Conservation (phyloP, 2,888 invertebrate species). For the Diachrysia chrysitis region DNA sequence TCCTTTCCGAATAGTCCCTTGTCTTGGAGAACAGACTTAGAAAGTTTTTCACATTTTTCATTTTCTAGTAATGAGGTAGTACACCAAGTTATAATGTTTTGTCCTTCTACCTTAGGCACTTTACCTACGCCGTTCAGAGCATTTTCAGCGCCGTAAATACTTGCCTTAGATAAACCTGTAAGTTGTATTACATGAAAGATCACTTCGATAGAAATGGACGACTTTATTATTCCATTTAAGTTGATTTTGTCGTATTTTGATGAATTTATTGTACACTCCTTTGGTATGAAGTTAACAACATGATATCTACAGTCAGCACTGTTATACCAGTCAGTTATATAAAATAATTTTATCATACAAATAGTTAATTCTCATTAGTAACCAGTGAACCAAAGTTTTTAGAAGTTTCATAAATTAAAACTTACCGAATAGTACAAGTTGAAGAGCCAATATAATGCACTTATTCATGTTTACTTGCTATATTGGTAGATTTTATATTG, state of each 20-base stretch:
- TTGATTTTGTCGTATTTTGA: background rate
- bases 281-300: background rate
- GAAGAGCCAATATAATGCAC: background rate
- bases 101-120: slow-evolving; percentile 72
- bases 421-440: background rate
- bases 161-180: slow-evolving; percentile 57
- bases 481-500: background rate
- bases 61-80: slow-evolving; percentile 94
- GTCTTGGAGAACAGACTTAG: slow-evolving; percentile 91
- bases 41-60: slow-evolving; percentile 94
- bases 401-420: slow-evolving; percentile 1
- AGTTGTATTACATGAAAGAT: background rate
- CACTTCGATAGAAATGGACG: background rate
- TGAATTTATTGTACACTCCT: background rate
- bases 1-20: slow-evolving; percentile 90
- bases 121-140: slow-evolving; percentile 63
- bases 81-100: slow-evolving; percentile 93
- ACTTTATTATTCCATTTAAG: background rate
- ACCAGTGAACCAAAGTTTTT: background rate
- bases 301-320: background rate
- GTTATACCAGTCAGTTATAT: background rate
- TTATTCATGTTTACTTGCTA: background rate
- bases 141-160: slow-evolving; percentile 63
- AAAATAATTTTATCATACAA: background rate
- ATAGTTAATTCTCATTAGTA: background rate